Evolutionary conservation across 2,888 invertebrate genomes (phyloP).

Genomic region (Imbricaverruca yamaguchii): DNA sequence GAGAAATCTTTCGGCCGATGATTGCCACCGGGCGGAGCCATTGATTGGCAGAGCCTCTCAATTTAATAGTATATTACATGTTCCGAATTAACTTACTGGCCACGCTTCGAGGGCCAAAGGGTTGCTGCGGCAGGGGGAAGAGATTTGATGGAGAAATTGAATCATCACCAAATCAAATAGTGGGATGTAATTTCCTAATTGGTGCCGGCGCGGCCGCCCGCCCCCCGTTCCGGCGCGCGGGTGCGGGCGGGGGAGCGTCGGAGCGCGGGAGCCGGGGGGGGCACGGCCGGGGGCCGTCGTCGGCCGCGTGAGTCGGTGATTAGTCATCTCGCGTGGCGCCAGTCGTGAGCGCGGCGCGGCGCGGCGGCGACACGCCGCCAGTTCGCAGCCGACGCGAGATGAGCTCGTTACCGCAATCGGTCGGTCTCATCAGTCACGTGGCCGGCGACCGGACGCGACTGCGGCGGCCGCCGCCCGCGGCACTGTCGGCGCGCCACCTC

Average conservation of each 20-base stretch:
- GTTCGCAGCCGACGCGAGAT: too few relatives aligned
- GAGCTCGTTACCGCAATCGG: too few relatives aligned
- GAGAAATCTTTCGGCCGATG: not conserved
- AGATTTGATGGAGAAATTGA: conserved; percentile 19
- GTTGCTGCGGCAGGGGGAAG: conserved; percentile 8
- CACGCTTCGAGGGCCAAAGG: conserved; percentile 14
- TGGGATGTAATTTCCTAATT: conserved; percentile 21
- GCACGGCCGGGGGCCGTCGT: not conserved
- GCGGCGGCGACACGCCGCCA: not conserved
- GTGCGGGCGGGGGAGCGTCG: not conserved
- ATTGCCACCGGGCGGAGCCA: not conserved
- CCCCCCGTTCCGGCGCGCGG: not conserved
- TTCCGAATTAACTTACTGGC: conserved; percentile 18
- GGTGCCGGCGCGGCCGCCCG: not conserved
- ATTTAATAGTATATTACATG: conserved; percentile 17
- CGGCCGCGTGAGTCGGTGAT: not conserved
- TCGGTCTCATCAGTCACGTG: too few relatives aligned
- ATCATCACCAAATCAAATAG: conserved; percentile 22
- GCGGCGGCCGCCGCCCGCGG: too few relatives aligned
- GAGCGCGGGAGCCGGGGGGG: not conserved
- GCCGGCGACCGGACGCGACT: too few relatives aligned
- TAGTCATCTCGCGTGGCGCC: not conserved
- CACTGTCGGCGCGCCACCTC: not conserved
- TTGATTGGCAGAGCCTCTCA: not conserved
- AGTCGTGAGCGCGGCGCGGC: not conserved